Evolutionary conservation across 2,113 vertebrate genomes (phyloP).

Genomic region (Noturus placidus): DNA sequence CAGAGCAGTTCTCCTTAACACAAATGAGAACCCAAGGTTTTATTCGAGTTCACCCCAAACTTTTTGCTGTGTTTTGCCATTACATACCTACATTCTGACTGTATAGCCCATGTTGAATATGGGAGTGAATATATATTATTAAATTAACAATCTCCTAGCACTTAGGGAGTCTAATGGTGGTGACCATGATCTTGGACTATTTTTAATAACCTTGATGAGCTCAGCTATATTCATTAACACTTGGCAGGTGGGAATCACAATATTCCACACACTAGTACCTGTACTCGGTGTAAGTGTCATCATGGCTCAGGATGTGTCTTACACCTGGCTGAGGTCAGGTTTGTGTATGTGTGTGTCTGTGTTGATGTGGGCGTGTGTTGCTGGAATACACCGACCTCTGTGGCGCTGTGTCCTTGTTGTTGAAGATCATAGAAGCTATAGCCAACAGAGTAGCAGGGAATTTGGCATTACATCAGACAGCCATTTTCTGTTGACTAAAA

Average conservation of each 20-base stretch:
- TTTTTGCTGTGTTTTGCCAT: neutral
- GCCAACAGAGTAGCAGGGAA: conserved; percentile 17
- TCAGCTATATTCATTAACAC: conserved; percentile 46
- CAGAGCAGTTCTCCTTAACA: neutral
- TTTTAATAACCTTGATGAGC: conserved; percentile 25
- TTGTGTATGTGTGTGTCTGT: conserved; percentile 16
- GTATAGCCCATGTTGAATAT: neutral
- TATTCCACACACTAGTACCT: neutral
- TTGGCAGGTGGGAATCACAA: conserved; percentile 42
- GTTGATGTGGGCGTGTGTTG: conserved; percentile 15
- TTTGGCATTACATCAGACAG: conserved; percentile 4
- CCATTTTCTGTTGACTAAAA: neutral
- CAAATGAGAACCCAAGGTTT: neutral
- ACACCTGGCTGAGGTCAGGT: conserved; percentile 18
- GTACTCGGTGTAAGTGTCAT: neutral
- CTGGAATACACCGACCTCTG: neutral
- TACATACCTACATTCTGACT: neutral
- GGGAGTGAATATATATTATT: neutral
- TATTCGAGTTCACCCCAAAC: neutral
- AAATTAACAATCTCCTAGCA: conserved; percentile 3
- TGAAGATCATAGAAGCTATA: conserved; percentile 11
- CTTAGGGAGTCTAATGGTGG: neutral
- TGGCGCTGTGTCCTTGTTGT: conserved; percentile 42
- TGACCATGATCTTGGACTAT: conserved; percentile 33
- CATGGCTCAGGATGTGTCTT: neutral